Base-by-base conservation (phyloP, 2,113 vertebrate genomes). In the Proteles cristata region DNA sequence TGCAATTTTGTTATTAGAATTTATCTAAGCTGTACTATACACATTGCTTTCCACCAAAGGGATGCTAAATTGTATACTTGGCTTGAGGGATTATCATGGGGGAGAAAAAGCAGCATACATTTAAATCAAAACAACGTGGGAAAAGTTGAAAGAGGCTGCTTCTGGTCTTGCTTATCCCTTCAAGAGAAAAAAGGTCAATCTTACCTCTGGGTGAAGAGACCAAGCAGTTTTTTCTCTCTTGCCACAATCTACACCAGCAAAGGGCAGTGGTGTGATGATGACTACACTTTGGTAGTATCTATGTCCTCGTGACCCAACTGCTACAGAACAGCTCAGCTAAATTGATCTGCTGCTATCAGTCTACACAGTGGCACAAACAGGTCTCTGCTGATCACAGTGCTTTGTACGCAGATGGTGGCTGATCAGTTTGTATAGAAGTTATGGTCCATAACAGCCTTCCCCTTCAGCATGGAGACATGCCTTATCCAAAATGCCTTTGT, bases 301-400 rank as follows among this genome's bases (percentile, higher is more conserved):
- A 10, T 31, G 93, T 74, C 93, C 97, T 94, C 88, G 63, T 96
- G 96, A 98, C 86, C 3, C 3, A 81, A 71, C 61, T 63, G 86
- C 90, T 26, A 11, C 61, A 45, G 89, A 85, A 89, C 87, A 96
- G 90, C 96, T 97, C 94, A 97, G 96, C 93, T 93, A 77, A 91
- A 96, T 2, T 50, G 61, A 89, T 53, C 61, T 79, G 93, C 86
- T 28, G 90, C 97, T 53, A 83, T 83, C 92, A 11, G 77, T 87
- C 95, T 23, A 82, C 77, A 88, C 80, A 43, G 82, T 7, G 58
- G 61, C 90, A 93, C 77, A 77, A 35, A 69, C 81, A 63, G 80
- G 88, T 90, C 95, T 96, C 96, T 97, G 95, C 93, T 96, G 96
- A 94, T 79, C 53, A 33, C 84, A 82, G 93, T 21, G 55, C 96